These are phyloP conservation scores for Acrocephalus kingi DNA, from an alignment of 2,113 vertebrate species.

Conservation along the genomic window DNA sequence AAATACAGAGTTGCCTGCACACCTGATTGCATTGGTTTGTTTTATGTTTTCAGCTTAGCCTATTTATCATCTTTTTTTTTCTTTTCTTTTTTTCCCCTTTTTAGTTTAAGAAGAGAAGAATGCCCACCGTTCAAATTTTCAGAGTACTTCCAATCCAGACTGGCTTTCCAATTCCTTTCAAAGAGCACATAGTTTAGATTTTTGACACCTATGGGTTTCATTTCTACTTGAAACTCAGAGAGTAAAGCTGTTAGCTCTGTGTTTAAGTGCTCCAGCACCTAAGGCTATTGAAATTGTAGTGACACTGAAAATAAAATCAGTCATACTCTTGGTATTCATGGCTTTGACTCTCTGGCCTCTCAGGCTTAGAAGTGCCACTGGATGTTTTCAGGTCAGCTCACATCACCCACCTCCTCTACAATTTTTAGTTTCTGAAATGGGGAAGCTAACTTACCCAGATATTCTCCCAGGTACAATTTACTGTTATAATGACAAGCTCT, in stretches of 20 bases:
- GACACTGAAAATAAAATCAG: neutral
- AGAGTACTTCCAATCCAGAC: neutral
- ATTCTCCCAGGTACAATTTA: neutral
- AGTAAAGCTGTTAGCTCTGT: neutral
- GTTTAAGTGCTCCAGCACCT: neutral
- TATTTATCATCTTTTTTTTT: neutral
- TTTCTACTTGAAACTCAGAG: neutral
- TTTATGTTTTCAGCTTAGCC: neutral
- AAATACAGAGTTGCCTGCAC: neutral
- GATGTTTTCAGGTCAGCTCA: neutral
- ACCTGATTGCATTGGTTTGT: neutral
- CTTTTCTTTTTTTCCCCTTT: neutral
- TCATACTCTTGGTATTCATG: neutral
- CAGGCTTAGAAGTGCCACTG: neutral
- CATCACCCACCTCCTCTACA: neutral
- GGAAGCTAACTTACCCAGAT: neutral
- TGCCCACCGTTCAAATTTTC: neutral
- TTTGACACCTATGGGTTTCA: neutral
- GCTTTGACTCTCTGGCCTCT: neutral
- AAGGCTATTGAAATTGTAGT: neutral
- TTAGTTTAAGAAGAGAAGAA: neutral
- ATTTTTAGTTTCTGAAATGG: neutral
- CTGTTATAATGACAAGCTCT: neutral
- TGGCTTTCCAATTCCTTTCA: neutral
- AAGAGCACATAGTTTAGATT: neutral